Conservation (phyloP, 2,797 vertebrate genomes). For the Takifugu ocellatus region DNA sequence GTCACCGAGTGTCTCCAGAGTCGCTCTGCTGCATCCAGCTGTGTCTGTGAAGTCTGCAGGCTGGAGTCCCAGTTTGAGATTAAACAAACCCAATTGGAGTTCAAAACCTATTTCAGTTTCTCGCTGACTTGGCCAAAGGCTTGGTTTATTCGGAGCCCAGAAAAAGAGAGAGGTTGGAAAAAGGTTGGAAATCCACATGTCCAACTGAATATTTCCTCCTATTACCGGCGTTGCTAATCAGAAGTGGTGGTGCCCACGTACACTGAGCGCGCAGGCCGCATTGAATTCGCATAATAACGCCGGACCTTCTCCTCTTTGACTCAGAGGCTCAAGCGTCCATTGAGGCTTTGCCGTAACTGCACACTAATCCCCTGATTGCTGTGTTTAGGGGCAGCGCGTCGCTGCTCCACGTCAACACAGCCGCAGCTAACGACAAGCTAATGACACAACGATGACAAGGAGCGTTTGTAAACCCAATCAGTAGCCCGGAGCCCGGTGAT, state of each 20-base stretch:
- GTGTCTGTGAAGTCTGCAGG: constrained; percentile 37
- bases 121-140: constrained; percentile 42
- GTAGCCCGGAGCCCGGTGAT: constrained; percentile 60
- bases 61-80: constrained; percentile 50
- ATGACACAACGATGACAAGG: constrained; percentile 72
- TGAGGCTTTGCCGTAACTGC: constrained; percentile 64
- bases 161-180: constrained; percentile 58
- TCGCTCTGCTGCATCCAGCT: constrained; percentile 27
- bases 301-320: constrained; percentile 51
- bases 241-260: constrained; percentile 50
- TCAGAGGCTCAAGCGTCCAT: constrained; percentile 52
- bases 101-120: constrained; percentile 47
- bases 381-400: constrained; percentile 67
- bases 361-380: constrained; percentile 73
- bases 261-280: constrained; percentile 51
- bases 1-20: constrained; percentile 14
- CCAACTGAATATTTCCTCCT: constrained; percentile 71
- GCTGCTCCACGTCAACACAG: constrained; percentile 67
- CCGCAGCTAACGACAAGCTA: constrained; percentile 66
- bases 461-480: constrained; percentile 72
- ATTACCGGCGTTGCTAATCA: constrained; percentile 60
- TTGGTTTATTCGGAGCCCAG: constrained; percentile 51
- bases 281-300: constrained; percentile 38
- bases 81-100: constrained; percentile 51
- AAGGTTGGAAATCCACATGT: constrained; percentile 46